Evolutionary conservation across 92 coral and sea anemone species (phyloP), one percentile per base, ranked within the genome.

Genomic region (Bergia puertoricense): DNA sequence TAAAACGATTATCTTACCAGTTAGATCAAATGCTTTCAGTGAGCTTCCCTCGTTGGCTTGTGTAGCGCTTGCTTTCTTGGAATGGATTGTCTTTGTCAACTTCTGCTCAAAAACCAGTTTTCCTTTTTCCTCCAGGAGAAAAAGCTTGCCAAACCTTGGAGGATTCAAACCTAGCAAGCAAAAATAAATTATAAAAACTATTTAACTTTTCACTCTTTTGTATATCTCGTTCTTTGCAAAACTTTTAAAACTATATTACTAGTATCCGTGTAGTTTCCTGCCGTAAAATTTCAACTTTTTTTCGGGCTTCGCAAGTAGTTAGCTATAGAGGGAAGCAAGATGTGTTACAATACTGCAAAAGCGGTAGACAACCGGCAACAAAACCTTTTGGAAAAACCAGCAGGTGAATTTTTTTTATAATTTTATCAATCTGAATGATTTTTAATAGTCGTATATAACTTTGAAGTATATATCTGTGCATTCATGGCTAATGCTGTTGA

Each of bases 71-170:
- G n/a, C 66, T 51, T 67, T 67, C 15, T 67, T 89, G 42, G 39
- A 62, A n/a, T 36, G 41, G 39, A 13, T 77, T 44, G 50, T 11
- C 18, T 74, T 84, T 10, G 79, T 85, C 68, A 82, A 41, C 50
- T 45, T 75, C 8, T 78, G 85, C 68, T 66, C 77, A n/a, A 92
- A 89, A 43, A 82, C 88, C 36, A 92, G 81, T 51, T 42, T 50
- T 14, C 81, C 37, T 50, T 81, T 79, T 2, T 89, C 81, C 15
- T 92, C 94, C 66, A 66, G 74, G 15, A 89, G 89, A 57, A 85
- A 89, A 50, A 89, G 43, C 67, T 89, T 89, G 56, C 92, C 94
- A 71, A 23, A 69, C 56, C 81, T 81, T 6, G 90, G 87, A 86
- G 81, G 90, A 30, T 84, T 89, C 48, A 81, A 85, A 40, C 81